Conservation (phyloP, 2,888 invertebrate species). For the Ichneumon xanthorius region DNA sequence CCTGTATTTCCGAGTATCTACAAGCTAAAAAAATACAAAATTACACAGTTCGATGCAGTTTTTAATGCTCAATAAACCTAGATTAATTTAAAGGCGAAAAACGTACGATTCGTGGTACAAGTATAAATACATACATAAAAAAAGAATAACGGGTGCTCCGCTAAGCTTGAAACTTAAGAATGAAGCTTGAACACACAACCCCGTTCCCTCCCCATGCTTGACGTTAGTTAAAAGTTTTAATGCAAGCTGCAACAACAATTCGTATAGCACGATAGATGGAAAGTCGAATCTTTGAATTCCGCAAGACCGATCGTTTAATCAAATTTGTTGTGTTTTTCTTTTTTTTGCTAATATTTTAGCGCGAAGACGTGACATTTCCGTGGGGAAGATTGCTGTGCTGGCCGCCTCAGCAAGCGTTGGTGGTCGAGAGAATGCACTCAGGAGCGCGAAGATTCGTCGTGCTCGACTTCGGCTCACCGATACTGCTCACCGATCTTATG, state of each 20-base stretch:
- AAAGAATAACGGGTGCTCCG: slow-evolving; percentile 40
- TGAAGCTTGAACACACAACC: slow-evolving; percentile 50
- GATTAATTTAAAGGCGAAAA: background rate
- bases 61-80: slow-evolving; percentile 9
- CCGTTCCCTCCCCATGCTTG: slow-evolving; percentile 2
- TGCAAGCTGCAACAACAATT: slow-evolving; percentile 24
- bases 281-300: background rate
- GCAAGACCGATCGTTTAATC: background rate
- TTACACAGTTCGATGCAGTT: background rate
- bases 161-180: slow-evolving; percentile 50
- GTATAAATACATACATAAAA: slow-evolving; percentile 14
- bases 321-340: slow-evolving; percentile 28
- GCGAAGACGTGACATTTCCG: slow-evolving; percentile 86
- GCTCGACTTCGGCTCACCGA: slow-evolving; percentile 95
- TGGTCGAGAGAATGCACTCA: slow-evolving; percentile 97
- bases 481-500: slow-evolving; percentile 94
- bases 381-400: slow-evolving; percentile 92
- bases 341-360: slow-evolving; percentile 71
- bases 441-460: slow-evolving; percentile 97
- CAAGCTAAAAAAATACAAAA: background rate
- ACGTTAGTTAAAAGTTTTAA: slow-evolving; percentile 29
- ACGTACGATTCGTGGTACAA: slow-evolving; percentile 1
- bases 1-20: background rate
- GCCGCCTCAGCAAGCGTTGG: slow-evolving; percentile 93
- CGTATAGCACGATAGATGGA: slow-evolving; percentile 56